These are phyloP conservation scores for Nymphalis c-album DNA, from an alignment of 2,888 invertebrate species.

Conservation along the genomic window DNA sequence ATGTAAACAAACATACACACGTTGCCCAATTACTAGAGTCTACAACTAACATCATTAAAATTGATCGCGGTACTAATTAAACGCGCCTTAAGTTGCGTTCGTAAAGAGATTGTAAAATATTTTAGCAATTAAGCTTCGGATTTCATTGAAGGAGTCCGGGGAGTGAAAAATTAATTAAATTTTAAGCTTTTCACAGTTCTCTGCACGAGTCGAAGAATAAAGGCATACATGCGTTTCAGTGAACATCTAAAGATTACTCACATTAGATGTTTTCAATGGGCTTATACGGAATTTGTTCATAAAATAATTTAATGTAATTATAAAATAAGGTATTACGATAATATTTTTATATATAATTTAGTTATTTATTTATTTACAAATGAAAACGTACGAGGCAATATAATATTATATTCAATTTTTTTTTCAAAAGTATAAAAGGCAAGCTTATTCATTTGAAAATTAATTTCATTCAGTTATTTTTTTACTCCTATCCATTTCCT, in stretches of 20 bases:
- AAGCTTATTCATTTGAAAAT: too few species aligned
- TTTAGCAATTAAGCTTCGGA: conserved; percentile 67
- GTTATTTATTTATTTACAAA: too few species aligned
- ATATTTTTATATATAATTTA: neutral
- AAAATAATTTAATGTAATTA: conserved; percentile 11
- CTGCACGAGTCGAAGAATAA: conserved; percentile 64
- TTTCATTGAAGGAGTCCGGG: conserved; percentile 69
- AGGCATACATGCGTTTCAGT: conserved; percentile 74
- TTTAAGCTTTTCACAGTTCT: conserved; percentile 65
- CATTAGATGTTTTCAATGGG: conserved; percentile 70
- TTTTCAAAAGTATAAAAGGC: too few species aligned
- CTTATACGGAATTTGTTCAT: conserved; percentile 34
- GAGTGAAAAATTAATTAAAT: conserved; percentile 80
- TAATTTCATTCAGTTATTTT: too few species aligned
- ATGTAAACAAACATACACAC: conserved; percentile 39
- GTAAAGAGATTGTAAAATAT: conserved; percentile 67
- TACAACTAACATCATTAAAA: conserved; percentile 49
- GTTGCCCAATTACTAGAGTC: conserved; percentile 39
- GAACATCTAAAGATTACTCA: conserved; percentile 74
- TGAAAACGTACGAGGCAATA: too few species aligned
- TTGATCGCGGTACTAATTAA: conserved; percentile 63
- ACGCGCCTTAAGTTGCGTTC: conserved; percentile 47
- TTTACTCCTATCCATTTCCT: too few species aligned
- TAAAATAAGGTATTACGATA: neutral
- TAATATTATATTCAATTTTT: too few species aligned